A percentile compares a stretch with the other conserved stretches of the same genome.
Conservation (phyloP, 2,113 vertebrate genomes). For the Otocyon megalotis region DNA sequence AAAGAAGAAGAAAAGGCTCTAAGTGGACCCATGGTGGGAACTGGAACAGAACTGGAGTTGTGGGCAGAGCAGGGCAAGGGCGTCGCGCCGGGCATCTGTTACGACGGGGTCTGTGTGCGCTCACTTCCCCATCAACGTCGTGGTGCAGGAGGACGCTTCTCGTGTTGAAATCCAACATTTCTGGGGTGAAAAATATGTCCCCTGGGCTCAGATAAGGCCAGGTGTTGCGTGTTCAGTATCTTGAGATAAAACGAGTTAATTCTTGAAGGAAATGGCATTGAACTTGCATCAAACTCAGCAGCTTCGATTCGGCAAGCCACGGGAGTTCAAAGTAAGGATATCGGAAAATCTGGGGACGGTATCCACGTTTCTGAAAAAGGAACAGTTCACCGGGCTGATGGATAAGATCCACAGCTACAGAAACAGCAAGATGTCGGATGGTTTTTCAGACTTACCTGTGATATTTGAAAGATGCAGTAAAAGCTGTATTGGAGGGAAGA, state of each 20-base stretch:
- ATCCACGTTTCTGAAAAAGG: neutral
- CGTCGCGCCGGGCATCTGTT: neutral
- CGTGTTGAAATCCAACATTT: neutral
- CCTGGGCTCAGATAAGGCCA: neutral
- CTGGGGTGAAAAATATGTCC: neutral
- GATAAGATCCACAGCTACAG: neutral
- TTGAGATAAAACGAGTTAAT: neutral
- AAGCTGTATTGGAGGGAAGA: neutral
- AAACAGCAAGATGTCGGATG: neutral
- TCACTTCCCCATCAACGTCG: neutral
- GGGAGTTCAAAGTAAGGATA: neutral
- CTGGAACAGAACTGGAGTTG: neutral
- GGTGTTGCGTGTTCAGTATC: neutral
- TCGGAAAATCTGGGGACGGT: neutral
- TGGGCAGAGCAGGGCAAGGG: neutral
- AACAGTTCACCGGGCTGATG: neutral
- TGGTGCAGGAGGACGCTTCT: neutral
- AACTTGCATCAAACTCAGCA: neutral
- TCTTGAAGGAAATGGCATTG: neutral
- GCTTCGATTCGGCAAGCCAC: neutral
- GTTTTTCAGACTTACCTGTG: neutral
- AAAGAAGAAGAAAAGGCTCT: neutral
- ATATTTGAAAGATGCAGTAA: neutral
- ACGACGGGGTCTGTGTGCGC: neutral
- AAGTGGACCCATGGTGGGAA: neutral